These are phyloP conservation scores for Colinus virginianus DNA, from an alignment of 2,113 vertebrate genomes.

Conservation along the genomic window DNA sequence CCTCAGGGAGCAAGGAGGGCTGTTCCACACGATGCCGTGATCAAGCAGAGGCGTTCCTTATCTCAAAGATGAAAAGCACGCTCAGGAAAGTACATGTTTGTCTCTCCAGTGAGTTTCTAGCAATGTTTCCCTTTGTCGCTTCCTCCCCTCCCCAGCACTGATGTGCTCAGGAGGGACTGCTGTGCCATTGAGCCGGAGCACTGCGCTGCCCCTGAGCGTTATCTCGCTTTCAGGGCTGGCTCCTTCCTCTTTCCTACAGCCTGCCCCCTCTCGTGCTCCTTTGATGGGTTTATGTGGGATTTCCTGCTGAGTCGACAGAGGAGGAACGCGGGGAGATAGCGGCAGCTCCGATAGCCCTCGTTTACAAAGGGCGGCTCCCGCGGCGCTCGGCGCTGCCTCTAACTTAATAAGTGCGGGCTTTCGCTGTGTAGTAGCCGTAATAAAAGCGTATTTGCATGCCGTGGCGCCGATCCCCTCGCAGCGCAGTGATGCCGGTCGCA, in stretches of 20 bases:
- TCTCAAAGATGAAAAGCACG: not conserved
- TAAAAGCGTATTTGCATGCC: slow-evolving; percentile 16
- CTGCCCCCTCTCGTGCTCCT: not conserved
- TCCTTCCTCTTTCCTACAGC: not conserved
- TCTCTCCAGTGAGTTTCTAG: not conserved
- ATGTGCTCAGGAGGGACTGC: not conserved
- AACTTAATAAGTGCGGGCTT: not conserved
- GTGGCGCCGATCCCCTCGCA: not conserved
- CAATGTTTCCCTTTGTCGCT: not conserved
- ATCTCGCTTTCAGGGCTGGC: not conserved
- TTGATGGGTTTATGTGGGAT: slow-evolving; percentile 24
- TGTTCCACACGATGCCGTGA: not conserved
- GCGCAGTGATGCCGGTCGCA: not conserved
- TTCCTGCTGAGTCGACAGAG: slow-evolving; percentile 21
- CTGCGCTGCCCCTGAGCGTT: not conserved
- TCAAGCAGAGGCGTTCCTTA: rapidly evolving
- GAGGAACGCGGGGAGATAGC: not conserved
- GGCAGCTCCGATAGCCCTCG: not conserved
- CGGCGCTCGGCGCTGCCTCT: not conserved
- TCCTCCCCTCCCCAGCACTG: not conserved
- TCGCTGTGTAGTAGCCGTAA: slow-evolving; percentile 20
- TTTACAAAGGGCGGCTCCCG: rapidly evolving
- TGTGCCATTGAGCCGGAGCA: not conserved
- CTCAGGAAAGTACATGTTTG: not conserved
- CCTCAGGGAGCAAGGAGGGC: not conserved